Percentiles rank a stretch among this genome's conserved stretches.
Conservation (phyloP, 2,888 invertebrate genomes). For the Rhingia rostrata region DNA sequence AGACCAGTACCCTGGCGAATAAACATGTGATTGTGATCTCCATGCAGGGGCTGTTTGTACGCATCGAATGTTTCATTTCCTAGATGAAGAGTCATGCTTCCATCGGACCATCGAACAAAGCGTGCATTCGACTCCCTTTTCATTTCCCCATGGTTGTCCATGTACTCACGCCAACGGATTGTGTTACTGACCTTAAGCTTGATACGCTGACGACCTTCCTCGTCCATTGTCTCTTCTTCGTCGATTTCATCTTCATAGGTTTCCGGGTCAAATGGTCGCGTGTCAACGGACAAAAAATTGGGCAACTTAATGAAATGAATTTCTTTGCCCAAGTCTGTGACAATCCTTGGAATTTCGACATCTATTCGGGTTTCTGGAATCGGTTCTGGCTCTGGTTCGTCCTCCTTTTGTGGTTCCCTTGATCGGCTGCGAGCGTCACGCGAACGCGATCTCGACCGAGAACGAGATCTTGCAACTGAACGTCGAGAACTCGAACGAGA, state of each 20-base stretch:
- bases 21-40: constrained; percentile 98
- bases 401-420: constrained; percentile 80
- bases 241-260: constrained; percentile 99
- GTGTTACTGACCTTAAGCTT: constrained; percentile 98
- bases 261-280: constrained; percentile 96
- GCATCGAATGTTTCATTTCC: constrained; percentile 99
- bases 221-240: constrained; percentile 98
- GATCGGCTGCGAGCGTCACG: constrained; percentile 78
- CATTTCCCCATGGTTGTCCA: constrained; percentile 91
- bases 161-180: constrained; percentile 94
- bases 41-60: constrained; percentile 95
- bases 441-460: constrained; percentile 79
- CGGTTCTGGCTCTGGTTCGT: constrained; percentile 91
- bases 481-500: constrained; percentile 78
- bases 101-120: constrained; percentile 98
- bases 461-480: constrained; percentile 80
- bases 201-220: constrained; percentile 94
- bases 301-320: constrained; percentile 98
- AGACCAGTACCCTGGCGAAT: constrained; percentile 98
- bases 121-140: constrained; percentile 96
- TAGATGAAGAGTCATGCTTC: constrained; percentile 97
- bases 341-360: constrained; percentile 97
- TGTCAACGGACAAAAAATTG: constrained; percentile 98
- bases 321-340: constrained; percentile 94
- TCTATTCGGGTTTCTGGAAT: constrained; percentile 97